Evolutionary conservation across 2,797 vertebrate species (phyloP).

Genomic region (Protonibea diacanthus): DNA sequence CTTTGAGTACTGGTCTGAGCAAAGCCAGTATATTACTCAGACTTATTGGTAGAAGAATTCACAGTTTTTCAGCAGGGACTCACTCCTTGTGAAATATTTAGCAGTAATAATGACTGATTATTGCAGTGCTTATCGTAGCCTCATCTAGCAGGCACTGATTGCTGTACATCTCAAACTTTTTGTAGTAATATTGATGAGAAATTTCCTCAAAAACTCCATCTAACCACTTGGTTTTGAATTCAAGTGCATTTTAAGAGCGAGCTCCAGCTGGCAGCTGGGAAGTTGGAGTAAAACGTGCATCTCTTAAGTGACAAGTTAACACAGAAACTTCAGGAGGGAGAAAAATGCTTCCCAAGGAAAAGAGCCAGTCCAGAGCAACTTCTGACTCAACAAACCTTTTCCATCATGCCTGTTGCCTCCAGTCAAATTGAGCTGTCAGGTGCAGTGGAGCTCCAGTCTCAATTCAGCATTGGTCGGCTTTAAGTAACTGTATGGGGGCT

Average conservation of each 20-base stretch:
- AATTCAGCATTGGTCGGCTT: conserved; percentile 51
- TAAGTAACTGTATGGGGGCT: conserved; percentile 54
- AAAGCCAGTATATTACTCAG: not conserved
- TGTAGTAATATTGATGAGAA: conserved; percentile 10
- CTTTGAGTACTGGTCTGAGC: conserved; percentile 3
- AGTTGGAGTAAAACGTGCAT: conserved; percentile 16
- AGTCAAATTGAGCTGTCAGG: conserved; percentile 72
- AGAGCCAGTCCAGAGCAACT: conserved; percentile 47
- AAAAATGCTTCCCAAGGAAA: conserved; percentile 41
- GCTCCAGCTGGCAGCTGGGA: conserved; percentile 34
- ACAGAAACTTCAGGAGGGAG: conserved; percentile 22
- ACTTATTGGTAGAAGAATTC: not conserved
- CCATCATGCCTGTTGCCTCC: conserved; percentile 63
- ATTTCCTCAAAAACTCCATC: conserved; percentile 2
- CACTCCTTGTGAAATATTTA: conserved; percentile 14
- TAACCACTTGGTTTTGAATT: conserved; percentile 13
- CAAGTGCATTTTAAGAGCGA: conserved; percentile 19
- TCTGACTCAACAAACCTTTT: conserved; percentile 62
- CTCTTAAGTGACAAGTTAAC: conserved; percentile 36
- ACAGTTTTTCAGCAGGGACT: not conserved
- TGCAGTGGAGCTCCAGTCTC: conserved; percentile 42
- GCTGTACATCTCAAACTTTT: not conserved
- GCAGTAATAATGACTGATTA: conserved; percentile 1
- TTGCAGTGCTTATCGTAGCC: not conserved
- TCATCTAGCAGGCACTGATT: conserved; percentile 1